Conservation (phyloP, 92 coral and sea anemone species). For the Phenganax subtilis region DNA sequence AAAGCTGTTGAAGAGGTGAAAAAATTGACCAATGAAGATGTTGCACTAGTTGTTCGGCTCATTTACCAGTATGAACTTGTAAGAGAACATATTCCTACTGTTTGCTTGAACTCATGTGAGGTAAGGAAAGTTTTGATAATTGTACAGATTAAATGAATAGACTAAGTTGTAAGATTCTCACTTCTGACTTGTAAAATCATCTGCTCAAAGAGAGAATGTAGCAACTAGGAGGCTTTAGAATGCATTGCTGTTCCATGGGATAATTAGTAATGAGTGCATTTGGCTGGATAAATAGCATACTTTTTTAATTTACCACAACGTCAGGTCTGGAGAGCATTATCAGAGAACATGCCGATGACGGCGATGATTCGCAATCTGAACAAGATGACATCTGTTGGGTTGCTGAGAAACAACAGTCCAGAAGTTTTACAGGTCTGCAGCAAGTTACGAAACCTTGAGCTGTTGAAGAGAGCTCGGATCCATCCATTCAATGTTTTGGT, state of each 20-base stretch:
- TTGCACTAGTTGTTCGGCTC: slow-evolving; percentile 51
- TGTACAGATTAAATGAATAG: background rate
- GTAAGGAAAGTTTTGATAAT: slow-evolving; percentile 37
- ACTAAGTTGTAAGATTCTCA: background rate
- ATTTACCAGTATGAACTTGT: slow-evolving; percentile 61
- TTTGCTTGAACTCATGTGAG: slow-evolving; percentile 54
- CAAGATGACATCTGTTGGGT: slow-evolving; percentile 78
- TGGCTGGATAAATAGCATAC: background rate
- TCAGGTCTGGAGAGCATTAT: slow-evolving; percentile 87
- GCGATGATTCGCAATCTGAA: slow-evolving; percentile 96
- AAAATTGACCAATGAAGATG: slow-evolving; percentile 48
- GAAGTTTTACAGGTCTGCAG: slow-evolving; percentile 56
- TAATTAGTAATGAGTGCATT: too few relatives aligned
- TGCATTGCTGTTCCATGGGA: slow-evolving; percentile 1
- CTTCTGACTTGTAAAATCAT: too few relatives aligned
- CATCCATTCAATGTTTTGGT: slow-evolving; percentile 81
- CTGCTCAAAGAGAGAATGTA: too few relatives aligned
- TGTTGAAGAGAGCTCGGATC: slow-evolving; percentile 66
- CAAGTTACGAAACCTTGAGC: slow-evolving; percentile 42
- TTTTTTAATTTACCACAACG: background rate
- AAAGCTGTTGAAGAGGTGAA: slow-evolving; percentile 65
- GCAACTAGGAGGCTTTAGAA: too few relatives aligned
- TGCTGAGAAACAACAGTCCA: slow-evolving; percentile 55
- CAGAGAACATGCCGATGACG: slow-evolving; percentile 90
- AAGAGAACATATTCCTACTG: slow-evolving; percentile 87